phyloP scores from a whole-genome alignment of 1,140 invertebrate species.

The Bemisia tabaci region DNA sequence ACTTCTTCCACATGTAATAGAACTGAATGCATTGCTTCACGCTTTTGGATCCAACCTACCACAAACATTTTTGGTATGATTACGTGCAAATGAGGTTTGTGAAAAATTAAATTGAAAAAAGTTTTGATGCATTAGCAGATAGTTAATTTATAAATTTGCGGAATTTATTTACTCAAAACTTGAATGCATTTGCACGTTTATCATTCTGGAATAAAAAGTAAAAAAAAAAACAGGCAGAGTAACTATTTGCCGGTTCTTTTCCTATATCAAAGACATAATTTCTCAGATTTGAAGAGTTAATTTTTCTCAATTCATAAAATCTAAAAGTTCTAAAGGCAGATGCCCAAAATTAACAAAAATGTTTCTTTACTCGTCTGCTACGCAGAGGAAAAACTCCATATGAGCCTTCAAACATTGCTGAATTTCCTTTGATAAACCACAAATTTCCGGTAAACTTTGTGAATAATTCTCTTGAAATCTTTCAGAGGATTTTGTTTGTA shows the following conservation, averaged over 20 bases:
- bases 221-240: neutral
- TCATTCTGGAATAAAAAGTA: neutral
- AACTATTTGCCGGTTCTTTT: too few relatives aligned
- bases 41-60: constrained; percentile 75
- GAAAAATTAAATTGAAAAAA: constrained; percentile 13
- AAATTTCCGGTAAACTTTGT: neutral
- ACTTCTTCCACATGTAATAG: constrained; percentile 97
- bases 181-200: neutral
- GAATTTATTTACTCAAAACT: constrained; percentile 1
- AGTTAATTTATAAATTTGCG: neutral
- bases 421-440: too few relatives aligned
- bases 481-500: too few relatives aligned
- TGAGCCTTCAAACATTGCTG: too few relatives aligned
- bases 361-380: neutral
- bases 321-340: too few relatives aligned
- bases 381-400: too few relatives aligned
- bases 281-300: too few relatives aligned
- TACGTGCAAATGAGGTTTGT: constrained; percentile 1
- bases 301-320: too few relatives aligned
- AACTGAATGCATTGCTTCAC: constrained; percentile 92
- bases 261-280: too few relatives aligned
- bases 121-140: constrained; percentile 1
- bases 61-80: constrained; percentile 12
- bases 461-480: too few relatives aligned
- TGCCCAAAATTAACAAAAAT: neutral